phyloP scores from a whole-genome alignment of 2,888 invertebrate species.

The Diaphora mendica region DNA sequence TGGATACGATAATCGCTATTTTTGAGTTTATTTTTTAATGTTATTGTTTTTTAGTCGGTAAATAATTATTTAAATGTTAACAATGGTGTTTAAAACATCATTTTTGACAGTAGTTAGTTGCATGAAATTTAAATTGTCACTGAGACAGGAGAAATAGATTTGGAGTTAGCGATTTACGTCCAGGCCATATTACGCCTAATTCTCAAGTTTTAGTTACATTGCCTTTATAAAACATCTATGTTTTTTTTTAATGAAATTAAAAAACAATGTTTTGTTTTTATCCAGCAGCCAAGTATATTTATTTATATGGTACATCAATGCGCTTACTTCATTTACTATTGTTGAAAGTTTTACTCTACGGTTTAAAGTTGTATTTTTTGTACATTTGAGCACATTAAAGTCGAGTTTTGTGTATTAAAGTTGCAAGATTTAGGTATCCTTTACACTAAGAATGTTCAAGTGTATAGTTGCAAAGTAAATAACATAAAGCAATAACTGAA shows the following conservation, averaged over 20 bases:
- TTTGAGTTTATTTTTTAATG: neutral
- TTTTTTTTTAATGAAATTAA: no score
- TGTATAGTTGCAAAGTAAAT: constrained; percentile 66
- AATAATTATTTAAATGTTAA: neutral
- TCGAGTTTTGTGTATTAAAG: constrained; percentile 52
- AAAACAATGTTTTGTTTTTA: neutral
- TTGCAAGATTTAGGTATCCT: constrained; percentile 60
- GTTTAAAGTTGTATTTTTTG: constrained; percentile 42
- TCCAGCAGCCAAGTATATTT: neutral
- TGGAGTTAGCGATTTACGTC: neutral
- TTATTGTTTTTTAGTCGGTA: constrained; percentile 1
- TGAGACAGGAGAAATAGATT: neutral
- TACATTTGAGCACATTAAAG: constrained; percentile 48
- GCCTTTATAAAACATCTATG: neutral
- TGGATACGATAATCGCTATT: neutral
- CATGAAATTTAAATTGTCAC: neutral
- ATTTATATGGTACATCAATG: constrained; percentile 13
- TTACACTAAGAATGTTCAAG: constrained; percentile 74
- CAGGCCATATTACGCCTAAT: neutral
- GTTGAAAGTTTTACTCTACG: constrained; percentile 46
- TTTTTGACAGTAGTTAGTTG: neutral
- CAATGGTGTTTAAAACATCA: neutral
- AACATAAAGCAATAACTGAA: constrained; percentile 60
- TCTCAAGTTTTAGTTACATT: neutral
- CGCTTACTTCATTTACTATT: constrained; percentile 41